phyloP scores from a whole-genome alignment of 2,113 vertebrate genomes.

The Opisthocomus hoazin region DNA sequence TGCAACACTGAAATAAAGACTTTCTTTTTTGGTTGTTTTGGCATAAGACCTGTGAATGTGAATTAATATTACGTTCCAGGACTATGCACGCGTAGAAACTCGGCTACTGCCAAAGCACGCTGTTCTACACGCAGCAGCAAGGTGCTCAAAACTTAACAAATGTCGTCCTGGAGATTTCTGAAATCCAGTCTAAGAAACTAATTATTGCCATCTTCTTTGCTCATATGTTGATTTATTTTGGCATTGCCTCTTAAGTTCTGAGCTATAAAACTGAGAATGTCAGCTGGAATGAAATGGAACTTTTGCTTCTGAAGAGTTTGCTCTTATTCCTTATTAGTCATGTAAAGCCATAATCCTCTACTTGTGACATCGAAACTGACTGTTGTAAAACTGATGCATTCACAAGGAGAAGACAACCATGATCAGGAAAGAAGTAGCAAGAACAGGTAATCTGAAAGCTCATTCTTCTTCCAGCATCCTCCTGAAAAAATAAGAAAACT shows the following conservation, averaged over 20 bases:
- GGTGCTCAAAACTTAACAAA: background rate
- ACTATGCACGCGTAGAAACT: background rate
- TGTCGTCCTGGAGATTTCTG: background rate
- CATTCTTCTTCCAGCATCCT: background rate
- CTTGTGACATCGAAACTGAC: background rate
- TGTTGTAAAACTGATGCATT: background rate
- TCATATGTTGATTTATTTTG: background rate
- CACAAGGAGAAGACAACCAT: background rate
- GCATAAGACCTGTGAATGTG: background rate
- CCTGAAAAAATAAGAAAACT: background rate
- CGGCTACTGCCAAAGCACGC: background rate
- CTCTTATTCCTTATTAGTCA: background rate
- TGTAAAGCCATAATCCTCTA: constrained; percentile 9
- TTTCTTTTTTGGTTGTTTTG: background rate
- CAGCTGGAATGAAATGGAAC: background rate
- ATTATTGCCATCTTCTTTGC: background rate
- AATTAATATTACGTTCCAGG: background rate
- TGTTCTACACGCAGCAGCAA: background rate
- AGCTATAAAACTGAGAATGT: background rate
- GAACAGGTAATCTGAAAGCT: background rate
- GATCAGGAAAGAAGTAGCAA: background rate
- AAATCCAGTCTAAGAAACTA: background rate
- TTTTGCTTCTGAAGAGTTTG: background rate
- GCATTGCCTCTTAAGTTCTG: background rate
- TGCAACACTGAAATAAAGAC: background rate